Conservation (phyloP, 1,140 invertebrate species). For the Nomia melanderi region DNA sequence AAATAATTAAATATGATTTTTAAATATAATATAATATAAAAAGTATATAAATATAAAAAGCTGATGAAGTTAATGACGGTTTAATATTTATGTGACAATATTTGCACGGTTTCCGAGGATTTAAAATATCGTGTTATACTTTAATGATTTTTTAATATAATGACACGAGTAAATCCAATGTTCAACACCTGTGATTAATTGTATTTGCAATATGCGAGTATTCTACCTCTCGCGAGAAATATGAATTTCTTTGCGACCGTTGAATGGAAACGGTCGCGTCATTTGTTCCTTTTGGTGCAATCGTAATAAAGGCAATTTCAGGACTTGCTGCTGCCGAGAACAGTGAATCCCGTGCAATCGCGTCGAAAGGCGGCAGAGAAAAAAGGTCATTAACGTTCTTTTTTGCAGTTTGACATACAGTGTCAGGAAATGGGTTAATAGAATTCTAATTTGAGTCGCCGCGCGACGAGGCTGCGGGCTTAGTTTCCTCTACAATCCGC, state of each 20-base stretch:
- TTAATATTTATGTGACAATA: too few relatives aligned
- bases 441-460: slow-evolving; percentile 55
- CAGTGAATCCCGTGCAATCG: slow-evolving; percentile 31
- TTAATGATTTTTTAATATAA: too few relatives aligned
- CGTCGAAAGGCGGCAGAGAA: not conserved
- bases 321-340: slow-evolving; percentile 10
- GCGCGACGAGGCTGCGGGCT: slow-evolving; percentile 21
- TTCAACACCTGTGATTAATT: too few relatives aligned
- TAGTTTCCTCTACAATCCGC: slow-evolving; percentile 14
- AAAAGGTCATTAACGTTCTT: slow-evolving; percentile 48
- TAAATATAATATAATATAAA: too few relatives aligned
- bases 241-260: not conserved
- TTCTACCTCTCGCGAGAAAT: too few relatives aligned
- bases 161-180: too few relatives aligned
- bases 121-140: too few relatives aligned
- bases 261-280: slow-evolving; percentile 38
- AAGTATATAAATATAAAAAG: too few relatives aligned
- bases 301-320: slow-evolving; percentile 30
- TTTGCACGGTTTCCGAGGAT: too few relatives aligned
- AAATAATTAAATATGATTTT: too few relatives aligned
- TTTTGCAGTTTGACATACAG: slow-evolving; percentile 46
- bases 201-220: too few relatives aligned
- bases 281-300: not conserved
- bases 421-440: slow-evolving; percentile 58
- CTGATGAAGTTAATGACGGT: too few relatives aligned